Conservation (phyloP, 2,113 vertebrate species). For the Sturnira hondurensis region DNA sequence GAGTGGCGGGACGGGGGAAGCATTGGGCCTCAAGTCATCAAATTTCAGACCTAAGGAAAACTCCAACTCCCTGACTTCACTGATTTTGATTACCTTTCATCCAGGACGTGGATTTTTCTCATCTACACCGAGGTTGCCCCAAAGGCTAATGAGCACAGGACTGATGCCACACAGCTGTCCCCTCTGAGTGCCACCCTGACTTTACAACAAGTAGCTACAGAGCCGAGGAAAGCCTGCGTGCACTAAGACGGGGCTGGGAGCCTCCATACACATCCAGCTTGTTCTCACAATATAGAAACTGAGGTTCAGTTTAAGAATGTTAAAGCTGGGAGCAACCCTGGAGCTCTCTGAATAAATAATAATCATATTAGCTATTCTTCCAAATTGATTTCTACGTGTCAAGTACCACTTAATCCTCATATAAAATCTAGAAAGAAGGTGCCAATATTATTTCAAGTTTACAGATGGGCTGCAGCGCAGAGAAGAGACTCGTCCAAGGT, state of each 20-base stretch:
- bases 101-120: neutral
- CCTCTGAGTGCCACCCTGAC: neutral
- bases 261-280: accelerated
- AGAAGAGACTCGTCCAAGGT: neutral
- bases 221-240: neutral
- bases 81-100: too few species aligned
- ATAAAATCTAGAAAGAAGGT: neutral
- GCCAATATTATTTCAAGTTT: neutral
- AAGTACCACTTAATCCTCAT: neutral
- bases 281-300: neutral
- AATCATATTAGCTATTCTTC: neutral
- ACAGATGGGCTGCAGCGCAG: neutral
- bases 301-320: neutral
- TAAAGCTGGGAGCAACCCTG: neutral
- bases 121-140: neutral
- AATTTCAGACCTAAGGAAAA: neutral
- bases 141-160: neutral
- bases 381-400: neutral
- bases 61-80: neutral
- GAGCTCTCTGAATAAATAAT: neutral
- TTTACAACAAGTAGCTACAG: neutral
- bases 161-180: neutral
- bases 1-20: too few species aligned
- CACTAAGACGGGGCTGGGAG: neutral
- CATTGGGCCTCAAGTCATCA: neutral